Base-by-base conservation (phyloP, 2,888 invertebrate species). In the Epinotia brunnichana region DNA sequence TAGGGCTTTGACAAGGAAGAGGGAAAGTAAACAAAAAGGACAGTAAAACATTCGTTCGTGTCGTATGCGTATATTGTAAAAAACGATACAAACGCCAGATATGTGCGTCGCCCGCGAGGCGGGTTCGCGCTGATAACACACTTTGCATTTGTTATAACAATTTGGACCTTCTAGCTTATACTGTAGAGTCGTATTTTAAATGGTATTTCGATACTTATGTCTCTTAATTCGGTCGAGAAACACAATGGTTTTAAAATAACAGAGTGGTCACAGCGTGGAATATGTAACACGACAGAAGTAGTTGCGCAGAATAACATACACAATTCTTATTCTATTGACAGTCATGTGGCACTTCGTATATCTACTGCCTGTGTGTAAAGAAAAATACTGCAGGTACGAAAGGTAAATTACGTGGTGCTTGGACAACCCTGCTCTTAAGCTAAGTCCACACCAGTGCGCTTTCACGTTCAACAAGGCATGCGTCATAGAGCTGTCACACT, bases 41-140 rank as follows among this genome's bases (percentile, higher is more conserved):
- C 53, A 75, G 62, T 76, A 24, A 76, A 76, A 76, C 48, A 5
- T 10, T 24, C 15, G 3, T 9, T 35, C n/a, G 39, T 53, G 62
- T 62, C 11, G 70, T 74, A 76, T 75, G 75, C 74, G 62, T 76
- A 74, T 76, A 77, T 69, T 79, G 79, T 73, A 74, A 74, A 74
- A 79, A 78, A 80, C 76, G 73, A 79, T 81, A 77, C 73, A 80
- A 78, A 77, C 68, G 74, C 63, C 53, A 13, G 80, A 80, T 78
- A 78, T 81, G 80, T 80, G 60, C 24, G 59, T 3, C 19, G 48
- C 44, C 29, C 15, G 35, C 10, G 10, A 15, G 17, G 19, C 29
- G 39, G 19, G 17, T 48, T 59, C 59, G 35, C 59, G 41, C 24
- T 35, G 56, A 56, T 21, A 41, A n/a, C 48, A 41, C n/a, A 15